Evolutionary conservation across 2,113 vertebrate species (phyloP).

Genomic region (Ondatra zibethicus): DNA sequence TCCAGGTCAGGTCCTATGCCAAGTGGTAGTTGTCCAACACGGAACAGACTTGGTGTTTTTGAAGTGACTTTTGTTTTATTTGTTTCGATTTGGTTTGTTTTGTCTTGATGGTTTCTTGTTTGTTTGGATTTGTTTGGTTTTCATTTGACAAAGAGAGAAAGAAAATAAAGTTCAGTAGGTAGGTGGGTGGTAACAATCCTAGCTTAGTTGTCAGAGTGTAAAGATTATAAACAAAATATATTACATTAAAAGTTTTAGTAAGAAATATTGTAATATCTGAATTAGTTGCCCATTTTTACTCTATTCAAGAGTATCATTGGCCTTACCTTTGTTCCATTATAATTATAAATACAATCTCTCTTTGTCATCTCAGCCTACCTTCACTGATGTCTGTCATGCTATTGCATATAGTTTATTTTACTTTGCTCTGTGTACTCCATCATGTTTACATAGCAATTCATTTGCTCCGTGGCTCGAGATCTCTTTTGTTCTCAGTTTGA

Average conservation of each 20-base stretch:
- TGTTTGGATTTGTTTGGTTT: not conserved
- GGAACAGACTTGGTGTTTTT: not conserved
- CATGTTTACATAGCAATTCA: not conserved
- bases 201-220: not conserved
- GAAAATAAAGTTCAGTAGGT: not conserved
- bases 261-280: not conserved
- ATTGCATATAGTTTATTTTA: not conserved
- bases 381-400: not conserved
- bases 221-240: not conserved
- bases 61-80: not conserved
- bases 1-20: not conserved
- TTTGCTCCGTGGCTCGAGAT: not conserved
- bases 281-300: not conserved
- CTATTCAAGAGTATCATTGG: not conserved
- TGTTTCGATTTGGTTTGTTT: not conserved
- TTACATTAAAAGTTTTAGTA: not conserved
- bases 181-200: not conserved
- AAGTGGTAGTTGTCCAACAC: not conserved
- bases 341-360: not conserved
- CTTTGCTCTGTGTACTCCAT: not conserved
- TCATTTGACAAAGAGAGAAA: not conserved
- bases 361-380: not conserved
- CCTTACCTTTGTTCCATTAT: not conserved
- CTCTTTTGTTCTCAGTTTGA: not conserved
- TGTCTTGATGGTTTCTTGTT: not conserved